Evolutionary conservation across 2,888 invertebrate genomes (phyloP).

Genomic region (Punctoribates punctum): DNA sequence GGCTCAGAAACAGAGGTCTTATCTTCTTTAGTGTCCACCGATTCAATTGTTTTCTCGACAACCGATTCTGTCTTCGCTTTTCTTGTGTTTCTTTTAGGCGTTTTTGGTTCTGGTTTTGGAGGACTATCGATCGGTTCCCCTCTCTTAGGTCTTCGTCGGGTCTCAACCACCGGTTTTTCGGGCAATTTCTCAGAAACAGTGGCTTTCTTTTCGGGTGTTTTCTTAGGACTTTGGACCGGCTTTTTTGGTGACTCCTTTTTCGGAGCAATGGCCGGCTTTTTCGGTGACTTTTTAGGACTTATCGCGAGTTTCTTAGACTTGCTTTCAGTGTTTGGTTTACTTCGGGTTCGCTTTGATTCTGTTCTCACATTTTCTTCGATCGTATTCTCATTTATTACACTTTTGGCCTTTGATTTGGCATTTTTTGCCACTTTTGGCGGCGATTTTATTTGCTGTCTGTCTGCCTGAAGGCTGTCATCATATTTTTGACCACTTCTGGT

Average conservation of each 20-base stretch:
- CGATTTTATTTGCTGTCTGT: background rate
- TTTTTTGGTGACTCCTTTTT: too few relatives aligned
- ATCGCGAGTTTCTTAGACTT: background rate
- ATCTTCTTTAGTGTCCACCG: background rate
- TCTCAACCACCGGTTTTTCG: too few relatives aligned
- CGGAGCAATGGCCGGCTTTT: background rate
- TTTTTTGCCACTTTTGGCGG: background rate
- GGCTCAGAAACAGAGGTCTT: too few relatives aligned
- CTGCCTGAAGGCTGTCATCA: background rate
- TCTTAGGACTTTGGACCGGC: too few relatives aligned
- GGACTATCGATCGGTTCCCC: background rate
- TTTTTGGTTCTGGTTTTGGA: background rate
- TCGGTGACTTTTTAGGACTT: background rate
- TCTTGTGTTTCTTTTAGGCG: too few relatives aligned
- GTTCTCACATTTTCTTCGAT: too few relatives aligned
- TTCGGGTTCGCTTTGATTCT: too few relatives aligned
- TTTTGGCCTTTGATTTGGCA: too few relatives aligned
- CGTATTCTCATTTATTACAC: too few relatives aligned
- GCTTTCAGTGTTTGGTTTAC: background rate
- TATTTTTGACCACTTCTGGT: conserved; percentile 17
- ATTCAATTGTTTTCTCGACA: background rate
- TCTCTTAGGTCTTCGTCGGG: too few relatives aligned
- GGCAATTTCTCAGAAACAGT: too few relatives aligned
- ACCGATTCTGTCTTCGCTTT: background rate
- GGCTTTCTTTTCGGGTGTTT: too few relatives aligned